These are phyloP conservation scores for Oeneis ivallda DNA, from an alignment of 2,888 invertebrate genomes.

Conservation along the genomic window DNA sequence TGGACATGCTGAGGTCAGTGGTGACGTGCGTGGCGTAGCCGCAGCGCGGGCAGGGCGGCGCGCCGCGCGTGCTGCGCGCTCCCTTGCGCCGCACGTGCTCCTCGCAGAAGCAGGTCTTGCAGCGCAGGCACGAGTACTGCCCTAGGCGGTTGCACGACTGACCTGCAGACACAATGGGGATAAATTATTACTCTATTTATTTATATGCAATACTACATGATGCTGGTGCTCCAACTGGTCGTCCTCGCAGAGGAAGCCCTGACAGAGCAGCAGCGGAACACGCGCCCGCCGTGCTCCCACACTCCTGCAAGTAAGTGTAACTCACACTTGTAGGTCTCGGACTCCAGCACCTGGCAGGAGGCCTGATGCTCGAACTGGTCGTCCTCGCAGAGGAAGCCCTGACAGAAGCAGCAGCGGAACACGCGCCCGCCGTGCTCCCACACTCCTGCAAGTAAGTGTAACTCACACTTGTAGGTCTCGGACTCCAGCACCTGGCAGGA, in stretches of 20 bases:
- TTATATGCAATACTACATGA: no score
- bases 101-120: constrained; percentile 98
- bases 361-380: constrained; percentile 99
- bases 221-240: constrained; percentile 99
- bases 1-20: constrained; percentile 97
- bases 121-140: constrained; percentile 96
- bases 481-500: constrained; percentile 97
- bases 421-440: constrained; percentile 98
- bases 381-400: constrained; percentile 94
- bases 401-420: constrained; percentile 95
- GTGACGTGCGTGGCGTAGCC: constrained; percentile 95
- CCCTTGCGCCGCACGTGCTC: constrained; percentile 92
- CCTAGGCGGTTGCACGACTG: constrained; percentile 97
- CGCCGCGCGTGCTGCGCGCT: constrained; percentile 50
- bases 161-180: constrained; percentile 73
- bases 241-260: constrained; percentile 94
- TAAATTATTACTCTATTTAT: no score
- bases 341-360: constrained; percentile 96
- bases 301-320: constrained; percentile 86
- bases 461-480: constrained; percentile 89
- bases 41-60: constrained; percentile 95
- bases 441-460: constrained; percentile 86
- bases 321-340: constrained; percentile 91
- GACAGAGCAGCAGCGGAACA: constrained; percentile 95
- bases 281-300: constrained; percentile 97